Evolutionary conservation across 2,888 invertebrate species (phyloP), one percentile per base, ranked within the genome.

Genomic region (Drosophila neutralis): DNA sequence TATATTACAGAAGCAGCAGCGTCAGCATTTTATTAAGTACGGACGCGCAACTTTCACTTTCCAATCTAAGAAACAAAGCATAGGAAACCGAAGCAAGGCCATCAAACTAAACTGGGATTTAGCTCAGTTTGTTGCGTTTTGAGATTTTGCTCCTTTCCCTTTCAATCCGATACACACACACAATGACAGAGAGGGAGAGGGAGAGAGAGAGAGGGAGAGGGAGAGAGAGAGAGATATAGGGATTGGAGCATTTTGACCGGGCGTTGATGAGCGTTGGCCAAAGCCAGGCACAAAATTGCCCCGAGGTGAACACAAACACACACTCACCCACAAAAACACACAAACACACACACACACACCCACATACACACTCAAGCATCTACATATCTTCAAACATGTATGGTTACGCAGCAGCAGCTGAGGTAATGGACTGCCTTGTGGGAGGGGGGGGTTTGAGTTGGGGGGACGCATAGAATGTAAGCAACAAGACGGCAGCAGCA

Each of bases 401-500:
- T 77, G 76, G 78, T 87, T 87, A 77, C 79, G 81, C 76, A 80
- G 63, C 77, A 61, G 29, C 49, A 64, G 45, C 54, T 49, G 52
- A 73, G 51, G 57, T 35, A 70, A 64, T 54, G 48, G 48, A 45
- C 45, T 45, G 24, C 2, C 24, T 24, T 24, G 45, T 24, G 24
- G 45, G 8, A 0, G 13, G 36, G 36, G 15, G 11, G 2, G 42
- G n/a, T n/a, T 45, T 6, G 49, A n/a, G 13, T 27, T 36, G 11
- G 11, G 36, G 36, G 45, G 8, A 33, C 33, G 35, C 7, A 31
- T 60, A 86, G 76, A 69, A 80, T 69, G 68, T 66, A 82, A 80
- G 88, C 86, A 86, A 87, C 87, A 80, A 88, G 85, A 90, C 76
- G 89, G 87, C 82, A 82, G 82, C 78, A 75, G 80, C 78, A 77